These are phyloP conservation scores for Ochropleura plecta DNA, from an alignment of 2,888 invertebrate species.

Conservation along the genomic window DNA sequence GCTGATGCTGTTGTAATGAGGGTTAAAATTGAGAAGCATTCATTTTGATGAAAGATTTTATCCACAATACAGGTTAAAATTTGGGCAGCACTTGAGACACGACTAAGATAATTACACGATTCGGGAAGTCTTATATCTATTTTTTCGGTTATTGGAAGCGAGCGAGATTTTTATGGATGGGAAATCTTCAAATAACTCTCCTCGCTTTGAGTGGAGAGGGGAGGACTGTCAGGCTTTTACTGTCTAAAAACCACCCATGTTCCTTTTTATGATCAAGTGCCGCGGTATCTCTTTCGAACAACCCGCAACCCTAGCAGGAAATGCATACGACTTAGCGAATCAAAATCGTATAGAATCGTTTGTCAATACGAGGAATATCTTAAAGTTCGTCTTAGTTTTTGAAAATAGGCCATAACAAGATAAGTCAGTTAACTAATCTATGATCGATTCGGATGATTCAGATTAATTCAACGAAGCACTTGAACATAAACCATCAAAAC, in stretches of 20 bases:
- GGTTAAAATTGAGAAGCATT: not conserved
- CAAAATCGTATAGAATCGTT: too few species aligned
- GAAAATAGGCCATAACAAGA: not conserved
- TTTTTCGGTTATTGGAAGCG: not conserved
- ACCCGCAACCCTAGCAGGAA: too few species aligned
- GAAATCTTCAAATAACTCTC: too few species aligned
- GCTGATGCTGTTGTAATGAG: not conserved
- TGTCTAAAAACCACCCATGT: too few species aligned
- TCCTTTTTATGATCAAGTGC: too few species aligned
- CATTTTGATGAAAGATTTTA: not conserved
- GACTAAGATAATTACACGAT: not conserved
- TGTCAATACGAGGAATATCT: too few species aligned
- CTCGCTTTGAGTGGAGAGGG: too few species aligned
- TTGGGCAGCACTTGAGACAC: not conserved
- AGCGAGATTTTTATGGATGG: not conserved
- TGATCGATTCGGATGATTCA: not conserved
- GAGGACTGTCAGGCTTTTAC: too few species aligned
- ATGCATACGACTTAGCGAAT: too few species aligned
- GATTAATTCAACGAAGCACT: not conserved
- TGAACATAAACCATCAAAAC: constrained; percentile 6
- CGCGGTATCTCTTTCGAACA: too few species aligned
- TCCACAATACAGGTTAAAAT: constrained; percentile 3
- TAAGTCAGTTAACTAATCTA: not conserved
- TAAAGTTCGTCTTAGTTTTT: too few species aligned
- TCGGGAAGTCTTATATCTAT: not conserved